Conservation (phyloP, 2,888 invertebrate genomes). For the Heteromyza rotundicornis region DNA sequence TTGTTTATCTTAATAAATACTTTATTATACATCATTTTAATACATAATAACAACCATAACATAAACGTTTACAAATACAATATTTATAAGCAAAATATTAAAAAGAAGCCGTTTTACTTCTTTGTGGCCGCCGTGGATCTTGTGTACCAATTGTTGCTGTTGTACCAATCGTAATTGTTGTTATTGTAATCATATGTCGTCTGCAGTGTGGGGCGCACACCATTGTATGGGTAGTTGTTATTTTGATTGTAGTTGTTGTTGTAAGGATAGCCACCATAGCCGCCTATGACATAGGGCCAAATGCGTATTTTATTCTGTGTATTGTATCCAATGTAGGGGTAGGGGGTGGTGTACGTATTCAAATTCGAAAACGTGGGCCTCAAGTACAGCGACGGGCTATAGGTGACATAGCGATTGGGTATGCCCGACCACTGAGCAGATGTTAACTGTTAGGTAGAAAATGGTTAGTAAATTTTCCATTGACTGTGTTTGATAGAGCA, state of each 20-base stretch:
- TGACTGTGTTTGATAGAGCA: too few species aligned
- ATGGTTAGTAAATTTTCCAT: too few species aligned
- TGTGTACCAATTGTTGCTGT: background rate
- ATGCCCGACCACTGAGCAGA: constrained; percentile 35
- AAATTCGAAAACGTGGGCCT: constrained; percentile 46
- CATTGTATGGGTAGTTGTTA: background rate
- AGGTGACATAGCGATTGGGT: constrained; percentile 24
- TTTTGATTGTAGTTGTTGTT: constrained; percentile 23
- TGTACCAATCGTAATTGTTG: background rate
- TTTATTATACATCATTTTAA: too few species aligned
- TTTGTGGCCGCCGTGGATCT: too few species aligned
- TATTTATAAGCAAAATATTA: too few species aligned
- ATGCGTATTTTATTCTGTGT: constrained; percentile 35
- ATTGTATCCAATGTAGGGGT: constrained; percentile 24
- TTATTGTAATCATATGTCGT: too few species aligned
- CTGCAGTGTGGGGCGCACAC: background rate
- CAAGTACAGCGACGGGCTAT: constrained; percentile 38
- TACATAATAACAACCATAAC: too few species aligned
- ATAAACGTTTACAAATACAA: too few species aligned
- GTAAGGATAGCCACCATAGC: constrained; percentile 44
- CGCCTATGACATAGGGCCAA: constrained; percentile 51
- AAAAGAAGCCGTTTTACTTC: too few species aligned
- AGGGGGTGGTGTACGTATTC: constrained; percentile 34
- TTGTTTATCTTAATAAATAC: too few species aligned
- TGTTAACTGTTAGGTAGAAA: too few species aligned